These are phyloP conservation scores for Tiliacea aurago DNA, from an alignment of 2,888 invertebrate species.

Conservation along the genomic window DNA sequence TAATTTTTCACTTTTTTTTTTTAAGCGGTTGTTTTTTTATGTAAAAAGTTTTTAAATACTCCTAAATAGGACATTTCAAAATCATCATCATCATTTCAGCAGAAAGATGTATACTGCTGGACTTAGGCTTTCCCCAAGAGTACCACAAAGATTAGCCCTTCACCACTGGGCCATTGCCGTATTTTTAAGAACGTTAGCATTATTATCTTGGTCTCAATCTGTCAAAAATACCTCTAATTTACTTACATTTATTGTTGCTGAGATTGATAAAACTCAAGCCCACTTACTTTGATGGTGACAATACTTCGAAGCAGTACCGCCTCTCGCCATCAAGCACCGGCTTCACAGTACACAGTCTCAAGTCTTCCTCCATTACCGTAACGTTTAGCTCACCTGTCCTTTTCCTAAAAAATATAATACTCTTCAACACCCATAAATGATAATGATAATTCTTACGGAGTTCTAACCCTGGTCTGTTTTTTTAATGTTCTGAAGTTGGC, in stretches of 20 bases:
- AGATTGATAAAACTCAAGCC: not conserved
- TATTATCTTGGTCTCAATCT: not conserved
- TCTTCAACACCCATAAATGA: not conserved
- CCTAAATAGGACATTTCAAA: not conserved
- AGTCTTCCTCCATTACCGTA: conserved; percentile 99
- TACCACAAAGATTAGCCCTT: not conserved
- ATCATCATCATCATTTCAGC: not conserved
- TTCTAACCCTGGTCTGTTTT: not conserved
- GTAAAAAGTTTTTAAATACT: too few species aligned
- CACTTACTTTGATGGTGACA: conserved; percentile 97
- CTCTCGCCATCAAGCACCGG: conserved; percentile 97
- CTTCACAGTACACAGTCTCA: conserved; percentile 98
- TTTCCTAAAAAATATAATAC: conserved; percentile 88
- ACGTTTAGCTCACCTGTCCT: conserved; percentile 95
- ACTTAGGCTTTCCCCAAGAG: not conserved
- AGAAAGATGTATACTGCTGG: too few species aligned
- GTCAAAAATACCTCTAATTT: too few species aligned
- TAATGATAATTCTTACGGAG: not conserved
- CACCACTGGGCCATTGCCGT: too few species aligned
- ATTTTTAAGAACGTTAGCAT: not conserved
- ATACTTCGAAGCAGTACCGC: conserved; percentile 98
- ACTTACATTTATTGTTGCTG: not conserved
- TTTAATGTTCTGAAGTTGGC: too few species aligned
- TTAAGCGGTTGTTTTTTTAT: too few species aligned
- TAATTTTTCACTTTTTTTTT: too few species aligned